Conservation (phyloP, 2,888 invertebrate genomes). For the Ctena decussata region DNA sequence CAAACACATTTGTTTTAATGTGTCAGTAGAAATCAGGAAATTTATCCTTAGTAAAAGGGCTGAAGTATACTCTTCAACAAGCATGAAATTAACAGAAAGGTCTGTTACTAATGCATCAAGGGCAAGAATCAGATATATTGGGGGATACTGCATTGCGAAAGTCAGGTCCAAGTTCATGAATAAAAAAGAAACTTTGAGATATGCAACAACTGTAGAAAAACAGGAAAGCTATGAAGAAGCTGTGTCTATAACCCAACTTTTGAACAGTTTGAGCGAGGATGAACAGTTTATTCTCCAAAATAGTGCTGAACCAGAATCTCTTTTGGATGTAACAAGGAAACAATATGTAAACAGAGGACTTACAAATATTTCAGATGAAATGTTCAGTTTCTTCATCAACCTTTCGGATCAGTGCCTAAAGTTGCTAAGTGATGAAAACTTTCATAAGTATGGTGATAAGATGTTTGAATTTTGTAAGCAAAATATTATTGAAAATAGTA, state of each 20-base stretch:
- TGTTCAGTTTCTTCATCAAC: constrained; percentile 42
- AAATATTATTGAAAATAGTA: neutral
- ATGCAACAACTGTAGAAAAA: constrained; percentile 12
- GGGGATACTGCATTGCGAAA: constrained; percentile 47
- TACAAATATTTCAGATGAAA: constrained; percentile 44
- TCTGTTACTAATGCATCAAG: constrained; percentile 45
- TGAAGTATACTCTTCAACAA: constrained; percentile 9
- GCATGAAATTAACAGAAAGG: constrained; percentile 5
- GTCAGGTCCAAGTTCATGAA: constrained; percentile 29
- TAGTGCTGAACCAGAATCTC: constrained; percentile 44
- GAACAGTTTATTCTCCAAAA: constrained; percentile 34
- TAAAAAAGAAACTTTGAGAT: constrained; percentile 21
- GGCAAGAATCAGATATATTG: constrained; percentile 52
- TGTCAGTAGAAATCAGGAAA: constrained; percentile 23
- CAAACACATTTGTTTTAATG: constrained; percentile 36
- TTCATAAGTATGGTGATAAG: constrained; percentile 36
- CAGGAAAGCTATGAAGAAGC: constrained; percentile 34
- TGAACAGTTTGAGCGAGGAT: constrained; percentile 37
- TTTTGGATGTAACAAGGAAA: constrained; percentile 38
- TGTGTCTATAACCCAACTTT: constrained; percentile 19
- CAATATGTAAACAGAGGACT: constrained; percentile 52
- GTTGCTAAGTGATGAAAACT: constrained; percentile 30
- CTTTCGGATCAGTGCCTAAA: constrained; percentile 34
- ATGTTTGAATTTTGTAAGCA: constrained; percentile 40
- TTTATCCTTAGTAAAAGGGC: constrained; percentile 20